Base-by-base conservation (phyloP, 1,140 invertebrate species). In the Teleogryllus occipitalis region DNA sequence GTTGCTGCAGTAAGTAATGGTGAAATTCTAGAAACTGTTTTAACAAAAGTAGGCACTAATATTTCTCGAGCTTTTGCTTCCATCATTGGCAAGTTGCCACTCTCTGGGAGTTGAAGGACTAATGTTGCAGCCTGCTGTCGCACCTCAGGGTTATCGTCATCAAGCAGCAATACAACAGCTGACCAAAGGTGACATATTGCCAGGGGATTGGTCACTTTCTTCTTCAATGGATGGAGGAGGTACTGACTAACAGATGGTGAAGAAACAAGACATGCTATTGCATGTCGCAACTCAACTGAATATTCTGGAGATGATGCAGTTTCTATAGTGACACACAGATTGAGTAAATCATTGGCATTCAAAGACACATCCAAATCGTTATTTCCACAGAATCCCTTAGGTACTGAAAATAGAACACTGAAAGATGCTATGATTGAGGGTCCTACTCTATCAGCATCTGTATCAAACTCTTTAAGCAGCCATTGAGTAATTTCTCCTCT, bases 31-130 rank as follows among this genome's bases (percentile, higher is more conserved):
- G 27, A 2, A 39, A 39, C 27, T 5, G 27, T 39, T 39, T 39
- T 39, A 27, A 79, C 78, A 74, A 79, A 79, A 27, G 46, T 27
- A 21, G 65, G 49, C 78, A 79, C n/a, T n/a, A 79, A 47, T 65
- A 79, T 47, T 14, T 79, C 78, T n/a, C 65, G 21, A 8, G 78
- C 78, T 21, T 39, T 79, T 21, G 65, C 49, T 72, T 48, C 12
- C 65, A 79, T 74, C 22, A 79, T 65, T 15, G 78, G 78, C 65
- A 74, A 21, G 21, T 65, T 47, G 27, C 27, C 27, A 21, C 21
- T 65, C 46, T 27, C 46, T 21, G 12, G 12, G 5, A 74, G 7
- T 8, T 72, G 39, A n/a, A 18, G 48, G 10, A 46, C 78, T 46
- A 79, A 65, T 12, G 46, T 47, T 15, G 78, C 21, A 74, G 47